A percentile compares a stretch with the other conserved stretches of the same genome.
phyloP scores from a whole-genome alignment of 2,113 vertebrate genomes.

The Sander vitreus region DNA sequence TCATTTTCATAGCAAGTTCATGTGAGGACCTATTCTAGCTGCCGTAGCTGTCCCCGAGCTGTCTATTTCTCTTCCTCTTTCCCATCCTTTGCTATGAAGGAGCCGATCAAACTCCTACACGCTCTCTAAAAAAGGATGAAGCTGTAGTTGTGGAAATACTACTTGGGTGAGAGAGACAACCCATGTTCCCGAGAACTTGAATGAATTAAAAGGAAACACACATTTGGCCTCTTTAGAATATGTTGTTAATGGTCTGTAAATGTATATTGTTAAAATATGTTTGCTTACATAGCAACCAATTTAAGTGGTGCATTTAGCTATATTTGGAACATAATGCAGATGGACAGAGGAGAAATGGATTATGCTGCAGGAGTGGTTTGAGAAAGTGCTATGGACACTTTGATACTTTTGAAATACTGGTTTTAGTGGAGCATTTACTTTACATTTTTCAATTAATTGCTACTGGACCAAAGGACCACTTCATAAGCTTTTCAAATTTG shows the following conservation, averaged over 20 bases:
- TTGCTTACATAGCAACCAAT: neutral
- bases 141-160: constrained; percentile 34
- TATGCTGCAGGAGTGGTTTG: neutral
- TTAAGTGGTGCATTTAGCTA: neutral
- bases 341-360: neutral
- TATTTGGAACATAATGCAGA: neutral
- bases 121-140: constrained; percentile 36
- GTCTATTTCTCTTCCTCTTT: constrained; percentile 10
- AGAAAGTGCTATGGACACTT: neutral
- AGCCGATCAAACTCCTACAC: constrained; percentile 42
- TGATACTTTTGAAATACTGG: neutral
- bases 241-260: neutral
- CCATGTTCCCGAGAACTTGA: constrained; percentile 14
- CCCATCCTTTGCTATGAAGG: constrained; percentile 7
- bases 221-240: neutral
- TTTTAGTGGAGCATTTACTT: neutral
- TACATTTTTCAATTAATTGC: neutral
- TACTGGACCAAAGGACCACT: neutral
- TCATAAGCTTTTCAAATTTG: neutral
- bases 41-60: neutral
- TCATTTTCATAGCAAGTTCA: neutral
- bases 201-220: neutral
- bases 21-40: neutral
- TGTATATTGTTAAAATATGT: neutral
- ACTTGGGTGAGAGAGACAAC: neutral